phyloP scores from a whole-genome alignment of 2,113 vertebrate species.

The Mellivora capensis region DNA sequence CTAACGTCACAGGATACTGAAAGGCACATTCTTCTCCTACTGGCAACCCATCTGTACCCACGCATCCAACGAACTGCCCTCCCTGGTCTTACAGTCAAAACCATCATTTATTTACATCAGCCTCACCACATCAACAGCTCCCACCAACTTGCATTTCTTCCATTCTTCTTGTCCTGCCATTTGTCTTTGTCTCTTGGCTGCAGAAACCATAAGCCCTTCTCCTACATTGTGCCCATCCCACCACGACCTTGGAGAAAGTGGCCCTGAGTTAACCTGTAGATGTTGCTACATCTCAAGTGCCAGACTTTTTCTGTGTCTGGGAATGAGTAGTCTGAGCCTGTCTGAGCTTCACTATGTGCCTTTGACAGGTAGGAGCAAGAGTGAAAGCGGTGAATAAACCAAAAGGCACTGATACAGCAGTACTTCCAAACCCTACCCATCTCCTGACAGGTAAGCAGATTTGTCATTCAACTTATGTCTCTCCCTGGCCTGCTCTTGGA shows the following conservation, averaged over 20 bases:
- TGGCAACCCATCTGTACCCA: not conserved
- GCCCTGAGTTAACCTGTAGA: not conserved
- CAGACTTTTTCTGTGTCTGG: not conserved
- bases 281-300: not conserved
- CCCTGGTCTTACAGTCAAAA: not conserved
- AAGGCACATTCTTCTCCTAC: not conserved
- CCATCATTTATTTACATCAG: too few relatives aligned
- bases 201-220: not conserved
- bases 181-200: not conserved
- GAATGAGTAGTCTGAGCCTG: not conserved
- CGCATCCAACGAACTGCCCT: rapidly evolving
- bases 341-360: not conserved
- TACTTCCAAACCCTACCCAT: not conserved
- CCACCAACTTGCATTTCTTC: not conserved
- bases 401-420: not conserved
- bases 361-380: not conserved
- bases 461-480: not conserved
- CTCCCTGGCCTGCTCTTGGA: not conserved
- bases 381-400: not conserved
- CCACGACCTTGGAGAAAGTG: not conserved
- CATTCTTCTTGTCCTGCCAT: not conserved
- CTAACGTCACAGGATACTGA: not conserved
- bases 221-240: too few relatives aligned
- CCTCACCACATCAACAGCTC: not conserved
- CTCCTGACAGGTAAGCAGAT: not conserved